A percentile compares a stretch with the other conserved stretches of the same genome.
Conservation (phyloP, 2,888 invertebrate genomes). For the Agrotis segetum region DNA sequence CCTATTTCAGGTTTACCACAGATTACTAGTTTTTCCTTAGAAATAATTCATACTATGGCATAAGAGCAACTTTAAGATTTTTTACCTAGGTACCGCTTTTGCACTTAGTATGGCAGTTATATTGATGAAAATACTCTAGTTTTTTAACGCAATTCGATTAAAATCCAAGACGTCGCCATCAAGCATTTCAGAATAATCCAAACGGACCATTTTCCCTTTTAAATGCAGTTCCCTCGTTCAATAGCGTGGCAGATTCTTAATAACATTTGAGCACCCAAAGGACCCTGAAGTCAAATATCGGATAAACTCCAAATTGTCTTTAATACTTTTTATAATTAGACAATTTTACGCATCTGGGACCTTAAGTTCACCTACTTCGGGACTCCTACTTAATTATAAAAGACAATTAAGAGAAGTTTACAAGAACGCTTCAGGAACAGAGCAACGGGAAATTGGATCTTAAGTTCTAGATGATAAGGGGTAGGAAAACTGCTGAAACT, state of each 20-base stretch:
- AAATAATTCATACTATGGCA: no score
- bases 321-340: slow-evolving; percentile 78
- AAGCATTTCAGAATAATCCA: slow-evolving; percentile 15
- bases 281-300: slow-evolving; percentile 51
- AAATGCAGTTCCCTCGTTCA: slow-evolving; percentile 47
- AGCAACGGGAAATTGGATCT: slow-evolving; percentile 50
- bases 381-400: slow-evolving; percentile 79
- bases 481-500: slow-evolving; percentile 27
- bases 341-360: slow-evolving; percentile 79
- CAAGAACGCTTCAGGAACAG: slow-evolving; percentile 38
- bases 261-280: slow-evolving; percentile 31
- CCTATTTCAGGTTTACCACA: no score
- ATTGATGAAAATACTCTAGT: slow-evolving; percentile 12
- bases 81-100: no score
- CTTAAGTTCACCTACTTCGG: slow-evolving; percentile 73
- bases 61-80: no score
- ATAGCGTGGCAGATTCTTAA: slow-evolving; percentile 46
- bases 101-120: neutral
- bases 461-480: slow-evolving; percentile 43
- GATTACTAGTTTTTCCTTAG: no score
- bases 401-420: slow-evolving; percentile 75
- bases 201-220: slow-evolving; percentile 37
- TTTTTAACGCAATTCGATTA: slow-evolving; percentile 17
- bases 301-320: slow-evolving; percentile 73
- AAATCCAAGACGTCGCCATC: slow-evolving; percentile 26